Base-by-base conservation (phyloP, 1,140 invertebrate species). In the Amyelois transitella region DNA sequence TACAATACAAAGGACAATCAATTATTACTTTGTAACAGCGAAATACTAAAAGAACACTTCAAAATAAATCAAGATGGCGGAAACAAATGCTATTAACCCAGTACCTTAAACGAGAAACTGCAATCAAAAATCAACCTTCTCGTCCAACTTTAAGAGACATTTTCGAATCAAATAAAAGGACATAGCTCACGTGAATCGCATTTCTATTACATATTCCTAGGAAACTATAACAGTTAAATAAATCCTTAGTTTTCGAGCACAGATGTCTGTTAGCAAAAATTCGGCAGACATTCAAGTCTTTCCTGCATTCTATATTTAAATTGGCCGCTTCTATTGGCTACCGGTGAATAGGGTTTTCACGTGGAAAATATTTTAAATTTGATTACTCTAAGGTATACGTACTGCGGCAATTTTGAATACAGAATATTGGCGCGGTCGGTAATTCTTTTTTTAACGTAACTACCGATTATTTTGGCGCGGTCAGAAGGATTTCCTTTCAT, bases 281-380 rank as follows among this genome's bases (percentile, higher is more conserved):
- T 38, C 32, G 32, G 32, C 32, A 38, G 32, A 38, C 12, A 14
- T 38, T 38, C 32, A 38, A 38, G 32, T 38, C 32, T 38, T 38
- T 45, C 73, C 68, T 72, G 66, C 74, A 77, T 84, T 86, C 79
- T 83, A 86, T 86, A 86, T 86, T 86, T 81, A 86, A 86, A 86
- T 86, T 84, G 83, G 78, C 70, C 71, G 70, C 62, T 73, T 72
- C 83, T 81, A 86, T 86, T 86, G 83, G 83, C 80, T 75, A 77
- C 75, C 72, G 69, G 67, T 20, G 18, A n/a, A 21, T 48, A 48
- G 69, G 69, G 75, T 66, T 71, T 72, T 71, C 74, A 78, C 78
- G 75, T 75, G 75, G 32, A 47, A 44, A 38, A 51, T 51, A 47
- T 51, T 28, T 14, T 58, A 55, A 55, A 58, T 63, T 28, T 25